A percentile compares a stretch with the other conserved stretches of the same genome.
phyloP scores from a whole-genome alignment of 1,140 invertebrate genomes.

The Papilio dardanus region DNA sequence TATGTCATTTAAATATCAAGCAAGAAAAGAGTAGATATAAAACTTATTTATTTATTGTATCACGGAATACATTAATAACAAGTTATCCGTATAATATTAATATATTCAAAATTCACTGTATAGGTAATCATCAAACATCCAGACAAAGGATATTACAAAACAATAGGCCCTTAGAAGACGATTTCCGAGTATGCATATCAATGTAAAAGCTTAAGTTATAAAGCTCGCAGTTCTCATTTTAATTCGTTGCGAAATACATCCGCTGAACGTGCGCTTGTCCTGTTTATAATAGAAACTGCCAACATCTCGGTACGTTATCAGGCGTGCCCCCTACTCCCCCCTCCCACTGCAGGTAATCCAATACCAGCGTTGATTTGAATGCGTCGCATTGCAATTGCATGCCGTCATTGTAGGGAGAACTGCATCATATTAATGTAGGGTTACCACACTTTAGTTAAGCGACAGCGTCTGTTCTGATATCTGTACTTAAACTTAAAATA shows the following conservation, averaged over 20 bases:
- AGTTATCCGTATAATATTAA: background rate
- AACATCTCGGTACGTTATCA: slow-evolving; percentile 36
- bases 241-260: slow-evolving; percentile 35
- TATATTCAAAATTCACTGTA: background rate
- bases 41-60: background rate
- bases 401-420: slow-evolving; percentile 60
- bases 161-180: background rate
- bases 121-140: background rate
- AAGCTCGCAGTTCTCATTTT: slow-evolving; percentile 28
- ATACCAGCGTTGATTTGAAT: slow-evolving; percentile 67
- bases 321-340: slow-evolving; percentile 41
- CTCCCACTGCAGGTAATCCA: slow-evolving; percentile 53
- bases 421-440: slow-evolving; percentile 48
- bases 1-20: no score
- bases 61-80: background rate
- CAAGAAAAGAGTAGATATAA: no score
- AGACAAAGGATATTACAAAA: slow-evolving; percentile 15
- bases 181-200: slow-evolving; percentile 20
- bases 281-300: slow-evolving; percentile 37
- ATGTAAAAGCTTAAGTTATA: slow-evolving; percentile 17
- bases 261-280: slow-evolving; percentile 29
- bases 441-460: background rate
- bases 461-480: background rate
- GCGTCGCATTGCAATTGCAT: slow-evolving; percentile 70
- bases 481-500: no score